These are phyloP conservation scores for Sepiola atlantica DNA, from an alignment of 2,888 invertebrate genomes.

Conservation along the genomic window DNA sequence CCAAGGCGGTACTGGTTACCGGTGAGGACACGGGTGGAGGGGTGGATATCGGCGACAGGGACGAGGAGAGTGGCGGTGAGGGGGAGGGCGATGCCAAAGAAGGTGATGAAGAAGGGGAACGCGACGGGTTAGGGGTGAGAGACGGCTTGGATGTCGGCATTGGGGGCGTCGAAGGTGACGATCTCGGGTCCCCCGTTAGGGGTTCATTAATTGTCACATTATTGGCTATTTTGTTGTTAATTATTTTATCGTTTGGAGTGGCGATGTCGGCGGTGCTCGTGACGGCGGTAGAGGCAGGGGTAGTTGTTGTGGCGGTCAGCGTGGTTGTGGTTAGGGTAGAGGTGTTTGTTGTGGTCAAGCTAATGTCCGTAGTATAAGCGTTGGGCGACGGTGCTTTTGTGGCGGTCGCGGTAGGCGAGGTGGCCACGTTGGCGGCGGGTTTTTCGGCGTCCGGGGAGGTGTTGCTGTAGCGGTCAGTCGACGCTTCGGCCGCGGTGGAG, in stretches of 20 bases:
- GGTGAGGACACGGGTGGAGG: background rate
- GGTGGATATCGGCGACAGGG: background rate
- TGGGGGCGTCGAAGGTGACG: background rate
- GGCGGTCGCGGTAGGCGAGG: background rate
- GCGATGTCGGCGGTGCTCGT: background rate
- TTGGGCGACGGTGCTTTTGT: background rate
- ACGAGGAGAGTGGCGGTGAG: background rate
- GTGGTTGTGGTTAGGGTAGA: background rate
- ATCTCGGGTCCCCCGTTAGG: background rate
- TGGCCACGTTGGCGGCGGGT: background rate
- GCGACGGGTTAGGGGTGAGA: background rate
- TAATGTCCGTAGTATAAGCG: background rate
- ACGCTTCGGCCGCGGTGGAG: background rate
- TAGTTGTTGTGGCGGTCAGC: background rate
- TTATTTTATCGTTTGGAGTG: background rate
- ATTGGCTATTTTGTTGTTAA: background rate
- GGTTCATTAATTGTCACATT: background rate
- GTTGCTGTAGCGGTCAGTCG: background rate
- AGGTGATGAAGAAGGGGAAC: background rate
- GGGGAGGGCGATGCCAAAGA: background rate
- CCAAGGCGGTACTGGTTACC: background rate
- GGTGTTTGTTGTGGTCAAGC: constrained; percentile 3
- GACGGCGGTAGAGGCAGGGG: background rate
- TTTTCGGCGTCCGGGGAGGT: background rate
- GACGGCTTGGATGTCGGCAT: background rate